Conservation (phyloP, 1,140 invertebrate genomes). For the Octopus sinensis region DNA sequence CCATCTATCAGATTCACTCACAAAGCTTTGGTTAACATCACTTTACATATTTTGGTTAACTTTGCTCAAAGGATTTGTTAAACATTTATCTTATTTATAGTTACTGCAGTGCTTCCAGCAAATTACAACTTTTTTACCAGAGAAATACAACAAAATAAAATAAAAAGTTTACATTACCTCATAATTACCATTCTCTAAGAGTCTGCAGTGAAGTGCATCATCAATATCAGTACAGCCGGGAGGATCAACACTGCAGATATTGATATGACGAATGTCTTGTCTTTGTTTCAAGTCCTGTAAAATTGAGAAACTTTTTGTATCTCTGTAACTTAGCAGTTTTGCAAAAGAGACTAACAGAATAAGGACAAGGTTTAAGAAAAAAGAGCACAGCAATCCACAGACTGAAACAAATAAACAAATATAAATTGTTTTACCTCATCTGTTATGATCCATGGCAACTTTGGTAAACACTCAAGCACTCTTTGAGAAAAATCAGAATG, state of each 20-base stretch:
- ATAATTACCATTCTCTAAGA: slow-evolving; percentile 72
- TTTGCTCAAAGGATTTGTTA: background rate
- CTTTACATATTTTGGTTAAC: background rate
- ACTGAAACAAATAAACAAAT: no score
- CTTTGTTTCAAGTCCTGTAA: slow-evolving; percentile 74
- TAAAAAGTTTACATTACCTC: slow-evolving; percentile 61
- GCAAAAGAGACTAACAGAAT: background rate
- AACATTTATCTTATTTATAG: background rate
- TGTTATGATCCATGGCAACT: slow-evolving; percentile 84
- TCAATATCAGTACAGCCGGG: slow-evolving; percentile 99
- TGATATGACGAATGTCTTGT: slow-evolving; percentile 77
- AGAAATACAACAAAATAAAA: background rate
- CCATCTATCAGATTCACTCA: background rate
- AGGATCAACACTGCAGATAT: slow-evolving; percentile 96
- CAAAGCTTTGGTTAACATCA: background rate
- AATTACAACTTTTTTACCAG: background rate
- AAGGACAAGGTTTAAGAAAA: background rate
- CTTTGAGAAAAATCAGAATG: slow-evolving; percentile 91
- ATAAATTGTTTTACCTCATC: slow-evolving; percentile 64
- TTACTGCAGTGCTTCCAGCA: background rate
- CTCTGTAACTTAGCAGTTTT: no score
- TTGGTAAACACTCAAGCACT: slow-evolving; percentile 87
- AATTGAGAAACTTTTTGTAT: slow-evolving; percentile 23
- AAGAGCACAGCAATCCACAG: no score
- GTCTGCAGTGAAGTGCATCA: slow-evolving; percentile 89